Base-by-base conservation (phyloP, 2,113 vertebrate species). In the Cinclus cinclus region DNA sequence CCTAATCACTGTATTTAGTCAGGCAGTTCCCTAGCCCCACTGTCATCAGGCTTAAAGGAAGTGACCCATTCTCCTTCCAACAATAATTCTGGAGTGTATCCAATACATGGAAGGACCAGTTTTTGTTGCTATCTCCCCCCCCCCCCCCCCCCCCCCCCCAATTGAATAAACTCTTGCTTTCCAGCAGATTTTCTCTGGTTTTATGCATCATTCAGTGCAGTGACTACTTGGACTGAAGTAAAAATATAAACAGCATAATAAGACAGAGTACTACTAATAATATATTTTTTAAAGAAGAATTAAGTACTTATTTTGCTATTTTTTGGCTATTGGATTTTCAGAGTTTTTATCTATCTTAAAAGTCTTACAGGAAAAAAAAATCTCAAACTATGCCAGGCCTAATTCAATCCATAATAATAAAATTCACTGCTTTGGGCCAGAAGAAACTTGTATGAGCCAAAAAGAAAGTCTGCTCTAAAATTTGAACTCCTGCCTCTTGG, bases 71-170 rank as follows among this genome's bases (percentile, higher is more conserved):
- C 53, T 89, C 42, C 58, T 95, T 79, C 28, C 35, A 69, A 0
- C 39, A 71, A 47, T 82, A 69, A 92, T 73, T 89, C 49, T 76
- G 49, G 49, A 83, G 24, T 56, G 21, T 31, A 75, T 62, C 44
- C 50, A 91, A 41, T 10, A n/a, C 18, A 62, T 19, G 23, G 33
- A 92, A 86, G 15, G 18, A 58, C 5, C 6, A 53, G 10, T 7
- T 58, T 80, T 56, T 68, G 30, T 18, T 10, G 47, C 12, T 4
- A 1, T 31, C 47, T 33, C 2, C 1, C 6, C 5, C 5, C 4
- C 15, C n/a, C n/a, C 6, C 5, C 5, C 4, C 15, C 6, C 5
- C 5, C 4, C 15, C 2, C 0, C 6, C 5, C 4, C 4, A 13
- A 7, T 5, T 50, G 24, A 56, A 65, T 62, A 60, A 20, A 79